Base-by-base conservation (phyloP, 2,113 vertebrate species). In the Mormoops blainvillei region DNA sequence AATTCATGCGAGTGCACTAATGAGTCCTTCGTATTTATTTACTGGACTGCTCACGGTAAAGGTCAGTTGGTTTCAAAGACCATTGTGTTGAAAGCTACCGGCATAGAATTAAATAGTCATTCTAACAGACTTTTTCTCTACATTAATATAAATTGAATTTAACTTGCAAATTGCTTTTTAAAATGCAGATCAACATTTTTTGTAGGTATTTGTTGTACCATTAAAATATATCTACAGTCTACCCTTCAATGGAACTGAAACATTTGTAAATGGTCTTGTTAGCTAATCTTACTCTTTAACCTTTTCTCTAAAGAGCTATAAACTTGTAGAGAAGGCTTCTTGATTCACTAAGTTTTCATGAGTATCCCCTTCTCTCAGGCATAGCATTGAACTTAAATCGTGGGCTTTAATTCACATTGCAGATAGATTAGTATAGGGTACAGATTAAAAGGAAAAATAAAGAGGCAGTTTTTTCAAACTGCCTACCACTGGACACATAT, bases 141-240 rank as follows among this genome's bases (percentile, higher is more conserved):
- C 20, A 77, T 86, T 89, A 56, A 63, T 92, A 71, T 89, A 95
- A 56, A 45, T 89, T 86, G 10, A 45, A 74, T 80, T 94, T 82
- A 58, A 86, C 26, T 77, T 56, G 41, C 28, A 31, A 89, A 94
- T 94, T 94, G 26, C 18, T 56, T 93, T 94, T 78, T 56, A 80
- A 95, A 93, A 80, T 76, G 88, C 9, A 89, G 36, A 94, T 54
- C 56, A 89, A 61, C 36, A 54, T 91, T 91, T 83, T 83, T 87
- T 89, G 82, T 86, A 73, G 36, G 15, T 38, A 80, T 56, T 86
- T 87, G 31, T 48, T 86, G n/a, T 77, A 61, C 22, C 61, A 52
- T 74, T 67, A 81, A 89, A 93, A 65, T 93, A 54, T 43, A 81
- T 41, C 24, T 88, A 50, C 33, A 33, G 3, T 48, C 18, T 86